Percentiles rank a stretch among this genome's conserved stretches.
Conservation (phyloP, 2,888 invertebrate species). For the Salticus scenicus region DNA sequence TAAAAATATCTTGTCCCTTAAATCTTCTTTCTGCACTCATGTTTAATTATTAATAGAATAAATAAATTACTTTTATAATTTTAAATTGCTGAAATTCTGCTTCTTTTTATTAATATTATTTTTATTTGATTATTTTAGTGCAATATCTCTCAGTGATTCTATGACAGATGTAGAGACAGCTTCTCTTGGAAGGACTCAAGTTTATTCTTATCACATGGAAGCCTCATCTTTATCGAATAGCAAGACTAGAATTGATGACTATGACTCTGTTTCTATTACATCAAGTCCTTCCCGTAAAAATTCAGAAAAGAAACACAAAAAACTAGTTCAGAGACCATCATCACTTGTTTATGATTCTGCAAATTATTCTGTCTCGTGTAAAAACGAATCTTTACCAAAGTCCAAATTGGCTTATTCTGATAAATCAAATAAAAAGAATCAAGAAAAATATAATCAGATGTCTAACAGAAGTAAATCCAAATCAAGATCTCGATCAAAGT, state of each 20-base stretch:
- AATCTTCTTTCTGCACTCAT: no score
- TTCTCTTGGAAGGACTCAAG: constrained; percentile 49
- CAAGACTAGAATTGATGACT: constrained; percentile 44
- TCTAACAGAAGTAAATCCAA: constrained; percentile 22
- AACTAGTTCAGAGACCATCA: constrained; percentile 35
- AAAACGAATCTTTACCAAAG: constrained; percentile 32
- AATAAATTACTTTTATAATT: no score
- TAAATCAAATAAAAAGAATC: constrained; percentile 24
- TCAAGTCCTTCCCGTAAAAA: constrained; percentile 40
- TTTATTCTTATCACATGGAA: constrained; percentile 31
- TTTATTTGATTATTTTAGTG: constrained; percentile 40
- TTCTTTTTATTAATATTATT: no score
- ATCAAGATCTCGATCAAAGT: constrained; percentile 41
- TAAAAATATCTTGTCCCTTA: no score
- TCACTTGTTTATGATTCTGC: constrained; percentile 58
- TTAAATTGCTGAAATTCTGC: no score
- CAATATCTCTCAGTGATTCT: constrained; percentile 65
- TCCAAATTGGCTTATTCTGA: constrained; percentile 25
- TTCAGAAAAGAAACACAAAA: constrained; percentile 34
- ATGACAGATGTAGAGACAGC: constrained; percentile 60
- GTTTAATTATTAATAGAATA: no score
- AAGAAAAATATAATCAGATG: constrained; percentile 33
- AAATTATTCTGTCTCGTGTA: background rate
- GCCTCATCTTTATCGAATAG: constrained; percentile 12
- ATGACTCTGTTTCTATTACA: constrained; percentile 32